Base-by-base conservation (phyloP, 2,113 vertebrate genomes). In the Takifugu flavidus region DNA sequence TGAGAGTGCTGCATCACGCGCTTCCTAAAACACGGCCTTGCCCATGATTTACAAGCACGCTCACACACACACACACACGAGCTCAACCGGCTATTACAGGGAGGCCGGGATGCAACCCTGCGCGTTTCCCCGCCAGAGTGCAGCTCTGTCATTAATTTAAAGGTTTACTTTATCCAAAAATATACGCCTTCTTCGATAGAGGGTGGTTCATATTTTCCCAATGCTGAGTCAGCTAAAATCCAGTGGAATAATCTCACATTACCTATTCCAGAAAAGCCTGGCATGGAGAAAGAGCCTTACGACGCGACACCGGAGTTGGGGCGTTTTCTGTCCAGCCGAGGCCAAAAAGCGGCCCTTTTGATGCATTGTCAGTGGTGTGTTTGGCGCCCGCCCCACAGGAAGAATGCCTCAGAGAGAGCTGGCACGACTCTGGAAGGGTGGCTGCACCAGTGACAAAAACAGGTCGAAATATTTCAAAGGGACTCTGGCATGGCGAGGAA, bases 11-110 rank as follows among this genome's bases (percentile, higher is more conserved):
- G 71, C 65, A 65, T 69, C 50, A 77, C 59, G 49, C 64, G 25
- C 62, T 67, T 20, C 62, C 49, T 56, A 82, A 63, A 74, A 68
- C 72, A 70, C 51, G 71, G 51, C 62, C 67, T 20, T 65, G 69
- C 66, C 49, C 67, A 49, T 69, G 49, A 78, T 64, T 67, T 65
- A 59, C 54, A 72, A 63, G 64, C 65, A 67, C 66, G 79, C 65
- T 78, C 73, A 75, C 29, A 11, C 59, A 59, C 61, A 4, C 15
- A 49, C 15, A 11, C 65, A 67, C 66, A 80, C 67, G 71, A 70
- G 67, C 29, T 12, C 56, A 58, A 56, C 56, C 53, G 53, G 65
- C 51, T 68, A 53, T 53, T 62, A 71, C 69, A 76, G 66, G 62
- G 25, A 55, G 51, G 58, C 47, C 61, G 66, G 70, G 56, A 64